Percentiles rank a stretch among this genome's conserved stretches.
These are phyloP conservation scores for Ameiurus melas DNA, from an alignment of 2,113 vertebrate species.

Conservation along the genomic window DNA sequence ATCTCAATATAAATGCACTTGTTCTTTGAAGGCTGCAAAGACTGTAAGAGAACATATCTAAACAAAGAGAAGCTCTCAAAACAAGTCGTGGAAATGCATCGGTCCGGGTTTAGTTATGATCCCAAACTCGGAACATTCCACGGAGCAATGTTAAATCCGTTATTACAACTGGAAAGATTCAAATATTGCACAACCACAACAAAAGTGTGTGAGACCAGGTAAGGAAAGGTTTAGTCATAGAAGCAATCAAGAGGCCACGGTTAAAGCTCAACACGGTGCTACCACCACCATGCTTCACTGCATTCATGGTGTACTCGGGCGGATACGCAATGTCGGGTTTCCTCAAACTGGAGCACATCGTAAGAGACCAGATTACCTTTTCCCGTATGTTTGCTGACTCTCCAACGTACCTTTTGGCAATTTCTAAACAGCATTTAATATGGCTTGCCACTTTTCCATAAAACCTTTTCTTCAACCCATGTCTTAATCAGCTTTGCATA, in stretches of 20 bases:
- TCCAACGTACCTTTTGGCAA: not conserved
- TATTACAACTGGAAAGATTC: not conserved
- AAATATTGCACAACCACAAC: not conserved
- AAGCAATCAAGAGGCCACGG: not conserved
- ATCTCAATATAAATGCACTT: not conserved
- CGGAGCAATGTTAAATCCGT: not conserved
- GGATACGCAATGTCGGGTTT: not conserved
- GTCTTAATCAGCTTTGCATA: not conserved
- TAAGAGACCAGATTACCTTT: not conserved
- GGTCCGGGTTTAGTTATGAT: not conserved
- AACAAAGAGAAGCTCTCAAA: not conserved
- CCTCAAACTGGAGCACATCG: not conserved
- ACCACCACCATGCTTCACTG: not conserved
- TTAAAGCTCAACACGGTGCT: not conserved
- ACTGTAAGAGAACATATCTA: not conserved
- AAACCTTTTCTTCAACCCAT: not conserved
- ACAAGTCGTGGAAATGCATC: not conserved
- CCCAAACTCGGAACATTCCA: not conserved
- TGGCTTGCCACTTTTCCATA: not conserved
- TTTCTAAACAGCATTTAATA: not conserved
- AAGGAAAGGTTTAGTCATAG: not conserved
- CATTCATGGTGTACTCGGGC: not conserved
- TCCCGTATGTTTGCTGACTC: not conserved
- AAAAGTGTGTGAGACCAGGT: not conserved
- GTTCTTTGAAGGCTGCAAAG: not conserved